phyloP scores from a whole-genome alignment of 2,113 vertebrate genomes.

The Pyrgilauda ruficollis region DNA sequence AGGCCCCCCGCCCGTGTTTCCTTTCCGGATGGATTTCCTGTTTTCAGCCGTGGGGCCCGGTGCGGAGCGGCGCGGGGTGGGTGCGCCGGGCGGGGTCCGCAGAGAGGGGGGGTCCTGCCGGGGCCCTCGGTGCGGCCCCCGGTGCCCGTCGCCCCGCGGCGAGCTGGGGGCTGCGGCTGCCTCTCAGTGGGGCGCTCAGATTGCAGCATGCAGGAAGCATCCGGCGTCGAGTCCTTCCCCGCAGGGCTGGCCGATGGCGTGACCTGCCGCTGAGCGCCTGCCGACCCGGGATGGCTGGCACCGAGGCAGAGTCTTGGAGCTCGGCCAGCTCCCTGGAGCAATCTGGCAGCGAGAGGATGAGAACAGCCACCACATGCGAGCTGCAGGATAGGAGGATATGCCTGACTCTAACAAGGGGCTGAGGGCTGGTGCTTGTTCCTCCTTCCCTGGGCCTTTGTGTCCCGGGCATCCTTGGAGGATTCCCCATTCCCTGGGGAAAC shows the following conservation, averaged over 20 bases:
- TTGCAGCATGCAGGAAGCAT: background rate
- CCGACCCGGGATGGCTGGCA: background rate
- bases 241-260: background rate
- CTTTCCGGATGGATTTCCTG: constrained; percentile 70
- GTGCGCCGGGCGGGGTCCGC: background rate
- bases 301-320: background rate
- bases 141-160: accelerated
- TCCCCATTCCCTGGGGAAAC: background rate
- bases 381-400: background rate
- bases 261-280: background rate
- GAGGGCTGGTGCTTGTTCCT: background rate
- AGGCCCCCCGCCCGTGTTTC: constrained; percentile 51
- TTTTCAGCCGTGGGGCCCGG: constrained; percentile 45
- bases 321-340: background rate
- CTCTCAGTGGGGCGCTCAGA: background rate
- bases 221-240: background rate
- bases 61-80: background rate
- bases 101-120: background rate
- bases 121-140: too few species aligned
- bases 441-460: background rate
- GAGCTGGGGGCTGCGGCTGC: background rate
- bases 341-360: background rate
- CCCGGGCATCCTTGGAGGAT: background rate
- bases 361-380: background rate
- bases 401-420: background rate